phyloP scores from a whole-genome alignment of 2,888 invertebrate species.

The Plutella xylostella region DNA sequence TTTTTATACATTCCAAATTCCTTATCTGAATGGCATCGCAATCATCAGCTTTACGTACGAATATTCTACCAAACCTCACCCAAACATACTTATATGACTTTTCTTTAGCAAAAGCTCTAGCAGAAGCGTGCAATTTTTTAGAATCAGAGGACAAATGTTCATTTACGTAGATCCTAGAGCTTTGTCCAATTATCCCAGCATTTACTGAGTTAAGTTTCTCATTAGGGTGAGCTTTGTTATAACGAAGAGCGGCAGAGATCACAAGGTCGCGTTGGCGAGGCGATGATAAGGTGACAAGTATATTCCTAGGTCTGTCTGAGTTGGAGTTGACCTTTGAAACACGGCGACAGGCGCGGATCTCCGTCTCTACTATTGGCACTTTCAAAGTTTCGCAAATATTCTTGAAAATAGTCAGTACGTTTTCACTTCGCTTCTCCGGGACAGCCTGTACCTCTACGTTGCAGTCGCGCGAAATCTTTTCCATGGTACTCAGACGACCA shows the following conservation, averaged over 20 bases:
- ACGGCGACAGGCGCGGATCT: neutral
- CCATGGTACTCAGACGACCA: neutral
- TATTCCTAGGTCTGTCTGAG: neutral
- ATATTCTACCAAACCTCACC: neutral
- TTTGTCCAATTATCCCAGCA: constrained; percentile 10
- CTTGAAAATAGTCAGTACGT: neutral
- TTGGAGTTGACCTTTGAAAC: neutral
- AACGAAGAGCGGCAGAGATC: constrained; percentile 13
- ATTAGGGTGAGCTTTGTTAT: constrained; percentile 12
- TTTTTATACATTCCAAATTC: too few species aligned
- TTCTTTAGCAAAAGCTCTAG: constrained; percentile 1
- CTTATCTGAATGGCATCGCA: neutral
- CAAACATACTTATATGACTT: neutral
- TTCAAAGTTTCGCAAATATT: neutral
- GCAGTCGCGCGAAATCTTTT: neutral
- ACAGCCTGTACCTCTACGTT: neutral
- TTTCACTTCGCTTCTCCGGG: neutral
- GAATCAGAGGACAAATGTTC: constrained; percentile 16
- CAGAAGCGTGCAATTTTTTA: constrained; percentile 11
- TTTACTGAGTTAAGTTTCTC: constrained; percentile 8
- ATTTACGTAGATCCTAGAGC: constrained; percentile 6
- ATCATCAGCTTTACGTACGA: neutral
- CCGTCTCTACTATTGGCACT: neutral
- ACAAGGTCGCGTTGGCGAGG: constrained; percentile 14
- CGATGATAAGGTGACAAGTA: neutral